These are phyloP conservation scores for Falco peregrinus DNA, from an alignment of 2,797 vertebrate genomes.

Conservation along the genomic window DNA sequence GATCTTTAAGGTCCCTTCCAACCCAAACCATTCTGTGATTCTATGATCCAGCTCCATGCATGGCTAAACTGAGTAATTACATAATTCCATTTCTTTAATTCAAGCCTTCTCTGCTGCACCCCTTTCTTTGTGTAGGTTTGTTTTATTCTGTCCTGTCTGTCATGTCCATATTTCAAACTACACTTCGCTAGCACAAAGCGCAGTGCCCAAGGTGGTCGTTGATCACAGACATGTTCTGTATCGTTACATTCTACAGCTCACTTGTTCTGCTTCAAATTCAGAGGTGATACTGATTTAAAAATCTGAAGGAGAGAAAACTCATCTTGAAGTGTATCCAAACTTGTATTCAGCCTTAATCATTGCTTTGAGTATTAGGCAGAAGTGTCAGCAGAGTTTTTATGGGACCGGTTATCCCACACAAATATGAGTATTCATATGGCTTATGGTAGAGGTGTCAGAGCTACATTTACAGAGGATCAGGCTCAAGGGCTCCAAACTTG, in stretches of 20 bases:
- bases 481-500: background rate
- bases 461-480: background rate
- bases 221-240: background rate
- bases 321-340: background rate
- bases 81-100: background rate
- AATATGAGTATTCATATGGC: background rate
- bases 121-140: background rate
- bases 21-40: background rate
- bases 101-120: background rate
- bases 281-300: background rate
- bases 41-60: background rate
- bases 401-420: background rate
- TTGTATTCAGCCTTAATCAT: background rate
- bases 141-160: background rate
- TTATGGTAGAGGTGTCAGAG: background rate
- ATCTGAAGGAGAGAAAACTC: background rate
- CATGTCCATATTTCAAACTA: background rate
- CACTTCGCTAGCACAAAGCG: accelerated
- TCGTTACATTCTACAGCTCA: background rate
- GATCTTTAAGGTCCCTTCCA: background rate
- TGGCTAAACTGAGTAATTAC: background rate
- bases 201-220: background rate
- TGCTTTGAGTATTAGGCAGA: background rate
- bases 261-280: background rate
- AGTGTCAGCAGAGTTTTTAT: background rate